These are phyloP conservation scores for Hypotaenidia philippensis DNA, from an alignment of 2,797 vertebrate species.

Conservation along the genomic window DNA sequence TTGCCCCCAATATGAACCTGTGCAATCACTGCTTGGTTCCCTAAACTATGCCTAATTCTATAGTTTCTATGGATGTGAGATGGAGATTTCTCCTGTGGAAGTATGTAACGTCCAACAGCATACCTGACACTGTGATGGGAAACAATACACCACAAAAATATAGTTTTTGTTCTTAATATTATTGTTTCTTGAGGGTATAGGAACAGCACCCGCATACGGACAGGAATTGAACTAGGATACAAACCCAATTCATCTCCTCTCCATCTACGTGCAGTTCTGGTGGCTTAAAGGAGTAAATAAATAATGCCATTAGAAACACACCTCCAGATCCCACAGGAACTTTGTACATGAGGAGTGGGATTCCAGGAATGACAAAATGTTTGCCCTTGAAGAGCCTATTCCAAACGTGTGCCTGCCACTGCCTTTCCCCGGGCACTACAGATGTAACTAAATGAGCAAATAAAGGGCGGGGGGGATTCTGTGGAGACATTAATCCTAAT, in stretches of 20 bases:
- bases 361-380: not conserved
- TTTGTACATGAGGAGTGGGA: accelerated
- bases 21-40: not conserved
- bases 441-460: not conserved
- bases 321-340: not conserved
- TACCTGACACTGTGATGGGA: not conserved
- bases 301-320: not conserved
- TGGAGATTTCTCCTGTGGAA: not conserved
- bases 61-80: accelerated
- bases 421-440: not conserved
- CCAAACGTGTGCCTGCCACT: not conserved
- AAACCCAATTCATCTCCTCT: not conserved
- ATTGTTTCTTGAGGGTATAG: not conserved
- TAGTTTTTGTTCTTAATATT: not conserved
- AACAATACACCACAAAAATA: not conserved
- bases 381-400: not conserved
- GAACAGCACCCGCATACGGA: not conserved
- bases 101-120: not conserved
- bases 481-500: not conserved
- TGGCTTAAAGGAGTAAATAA: not conserved
- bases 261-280: not conserved
- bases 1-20: not conserved
- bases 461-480: not conserved
- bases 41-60: not conserved
- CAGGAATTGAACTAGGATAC: not conserved